Evolutionary conservation across 1,140 invertebrate genomes (phyloP), one percentile per base, ranked within the genome.

Genomic region (Hypothenemus hampei): DNA sequence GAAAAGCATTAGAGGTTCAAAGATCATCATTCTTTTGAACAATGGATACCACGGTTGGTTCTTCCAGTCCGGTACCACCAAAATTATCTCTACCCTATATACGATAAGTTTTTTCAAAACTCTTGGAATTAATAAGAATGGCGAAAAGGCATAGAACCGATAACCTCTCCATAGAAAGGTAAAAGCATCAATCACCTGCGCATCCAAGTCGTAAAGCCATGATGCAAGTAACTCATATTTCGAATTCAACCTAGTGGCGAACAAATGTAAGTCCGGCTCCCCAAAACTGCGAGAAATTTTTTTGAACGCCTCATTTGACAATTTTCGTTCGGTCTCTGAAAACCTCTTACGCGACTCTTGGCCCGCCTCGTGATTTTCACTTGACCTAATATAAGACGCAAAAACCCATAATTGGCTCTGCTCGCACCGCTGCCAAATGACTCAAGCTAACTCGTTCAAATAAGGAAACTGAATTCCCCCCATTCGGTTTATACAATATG

Each of bases 391-490:
- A 22, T 62, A 64, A 11, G 50, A 60, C 11, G 58, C 63, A 39
- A 60, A 60, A 29, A 64, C 29, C 11, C 22, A 61, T 15, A 62
- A 40, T 23, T 64, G 46, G 8, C 59, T 40, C 13, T 13, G 20
- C 40, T 64, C 60, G 46, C 61, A 64, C 59, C 62, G 64, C 16
- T 57, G 31, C 45, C 62, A 62, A 15, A 65, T 54, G 20, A 57
- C 24, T 15, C 15, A 11, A 11, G 33, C 33, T 1, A 36, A 8
- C 6, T 43, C 6, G 5, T 24, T 22, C 47, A 44, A 43, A n/a
- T 47, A 19, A 24, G 59, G 10, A 19, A 37, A 37, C 8, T 40
- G 11, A 6, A 39, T 13, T 13, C 13, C 13, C 7, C 13, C 36
- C 36, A 39, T 39, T 39, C 18, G 13, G 18, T 39, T 39, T 6